Base-by-base conservation (phyloP, 2,888 invertebrate genomes). In the Molorchus minor region DNA sequence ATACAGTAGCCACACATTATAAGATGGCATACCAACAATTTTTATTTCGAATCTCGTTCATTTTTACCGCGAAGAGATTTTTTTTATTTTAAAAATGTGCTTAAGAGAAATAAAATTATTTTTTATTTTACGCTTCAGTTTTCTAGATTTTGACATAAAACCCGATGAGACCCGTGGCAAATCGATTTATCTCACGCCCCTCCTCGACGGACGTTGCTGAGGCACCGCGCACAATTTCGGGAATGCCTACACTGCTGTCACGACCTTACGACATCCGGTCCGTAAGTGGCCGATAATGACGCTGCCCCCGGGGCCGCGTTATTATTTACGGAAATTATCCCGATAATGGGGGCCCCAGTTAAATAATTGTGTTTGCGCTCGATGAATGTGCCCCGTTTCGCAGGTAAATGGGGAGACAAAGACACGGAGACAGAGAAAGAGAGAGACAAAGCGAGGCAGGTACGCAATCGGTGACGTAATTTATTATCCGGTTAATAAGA, bases 281-380 rank as follows among this genome's bases (percentile, higher is more conserved):
- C 33, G 5, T 25, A 25, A 25, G 8, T 33, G 33, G 33, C 33
- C 12, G 33, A 33, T 33, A 33, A 33, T 33, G 7, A 33, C n/a
- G 12, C 10, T 33, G 33, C 33, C 33, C 33, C 10, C 5, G n/a
- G n/a, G 33, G 33, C 33, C 12, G 10, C 12, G 12, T 33, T 33
- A 33, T 43, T 21, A 43, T 43, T 21, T 19, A 43, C 43, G 43
- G 43, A 43, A 43, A 43, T 43, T 43, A 21, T 20, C 43, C 17
- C 20, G 43, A n/a, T 43, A 43, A 43, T 43, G 20, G 43, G 43
- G n/a, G 10, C 33, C 33, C 33, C n/a, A n/a, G 33, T 3, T 10
- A 33, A 33, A 33, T 33, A 33, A 33, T 33, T 33, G 33, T 33
- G 33, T 12, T n/a, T n/a, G 33, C 33, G 33, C 25, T 4, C 5